Percentiles rank a stretch among this genome's conserved stretches.
These are phyloP conservation scores for Amblyjoppa proteus DNA, from an alignment of 2,888 invertebrate genomes.

Conservation along the genomic window DNA sequence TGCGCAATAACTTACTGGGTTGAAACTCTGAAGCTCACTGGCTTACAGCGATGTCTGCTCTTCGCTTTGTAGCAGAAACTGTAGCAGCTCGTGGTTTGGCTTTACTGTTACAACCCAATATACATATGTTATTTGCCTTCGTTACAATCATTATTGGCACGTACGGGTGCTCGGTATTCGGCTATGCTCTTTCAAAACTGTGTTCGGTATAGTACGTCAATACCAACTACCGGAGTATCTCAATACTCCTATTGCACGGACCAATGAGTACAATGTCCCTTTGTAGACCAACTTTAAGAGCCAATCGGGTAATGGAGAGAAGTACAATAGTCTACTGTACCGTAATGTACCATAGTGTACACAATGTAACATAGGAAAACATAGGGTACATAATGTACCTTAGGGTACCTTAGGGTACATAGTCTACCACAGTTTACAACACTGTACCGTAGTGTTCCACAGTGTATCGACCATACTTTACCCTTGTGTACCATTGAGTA, in stretches of 20 bases:
- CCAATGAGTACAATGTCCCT: neutral
- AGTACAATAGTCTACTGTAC: no score
- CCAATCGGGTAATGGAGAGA: neutral
- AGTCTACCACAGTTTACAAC: no score
- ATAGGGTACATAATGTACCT: no score
- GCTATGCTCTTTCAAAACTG: neutral
- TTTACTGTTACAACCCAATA: constrained; percentile 1
- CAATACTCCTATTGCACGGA: neutral
- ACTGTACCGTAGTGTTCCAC: no score
- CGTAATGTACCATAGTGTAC: no score
- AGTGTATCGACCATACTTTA: no score
- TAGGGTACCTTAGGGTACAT: no score
- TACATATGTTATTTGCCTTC: constrained; percentile 8
- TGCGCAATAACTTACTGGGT: constrained; percentile 23
- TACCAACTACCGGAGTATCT: neutral
- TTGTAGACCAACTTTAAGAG: neutral
- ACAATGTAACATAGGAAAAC: no score
- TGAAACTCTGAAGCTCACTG: constrained; percentile 14
- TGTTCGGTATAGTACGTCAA: neutral
- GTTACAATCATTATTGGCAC: constrained; percentile 5
- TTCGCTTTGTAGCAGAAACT: neutral
- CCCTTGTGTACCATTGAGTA: no score
- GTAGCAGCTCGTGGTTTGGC: neutral
- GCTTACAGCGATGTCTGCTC: constrained; percentile 1
- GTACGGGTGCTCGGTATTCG: neutral